Conservation (phyloP, 1,140 invertebrate species). For the Bombus waltoni region DNA sequence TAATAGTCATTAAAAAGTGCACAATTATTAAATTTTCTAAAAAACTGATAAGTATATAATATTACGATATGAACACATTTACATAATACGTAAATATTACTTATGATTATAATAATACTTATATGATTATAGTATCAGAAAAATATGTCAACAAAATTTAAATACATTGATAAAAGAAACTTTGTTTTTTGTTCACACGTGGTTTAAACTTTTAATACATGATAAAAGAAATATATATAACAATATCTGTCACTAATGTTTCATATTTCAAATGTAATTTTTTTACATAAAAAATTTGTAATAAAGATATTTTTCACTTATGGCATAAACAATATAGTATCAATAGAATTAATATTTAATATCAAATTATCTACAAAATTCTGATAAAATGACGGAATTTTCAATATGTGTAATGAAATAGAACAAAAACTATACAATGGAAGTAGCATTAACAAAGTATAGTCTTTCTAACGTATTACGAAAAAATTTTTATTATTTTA, state of each 20-base stretch:
- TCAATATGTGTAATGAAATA: neutral
- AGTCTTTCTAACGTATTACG: neutral
- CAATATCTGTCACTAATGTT: neutral
- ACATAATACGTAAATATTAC: neutral
- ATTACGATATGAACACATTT: constrained; percentile 23
- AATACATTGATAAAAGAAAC: neutral
- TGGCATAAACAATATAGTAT: neutral
- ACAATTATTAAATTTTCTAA: constrained; percentile 9
- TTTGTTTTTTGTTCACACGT: neutral
- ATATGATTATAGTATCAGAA: neutral
- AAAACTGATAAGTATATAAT: constrained; percentile 15
- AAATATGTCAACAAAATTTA: constrained; percentile 8
- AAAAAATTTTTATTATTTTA: neutral
- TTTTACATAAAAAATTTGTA: neutral
- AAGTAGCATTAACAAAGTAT: neutral
- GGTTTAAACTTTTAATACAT: neutral
- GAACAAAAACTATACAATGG: neutral
- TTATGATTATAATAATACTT: neutral
- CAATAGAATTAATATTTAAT: neutral
- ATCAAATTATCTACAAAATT: neutral
- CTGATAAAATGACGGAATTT: neutral
- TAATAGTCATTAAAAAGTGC: constrained; percentile 18
- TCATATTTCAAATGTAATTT: neutral
- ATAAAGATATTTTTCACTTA: neutral
- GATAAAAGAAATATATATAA: neutral